A percentile compares a stretch with the other conserved stretches of the same genome.
These are phyloP conservation scores for Tenthredo distinguenda DNA, from an alignment of 2,888 invertebrate genomes.

Conservation along the genomic window DNA sequence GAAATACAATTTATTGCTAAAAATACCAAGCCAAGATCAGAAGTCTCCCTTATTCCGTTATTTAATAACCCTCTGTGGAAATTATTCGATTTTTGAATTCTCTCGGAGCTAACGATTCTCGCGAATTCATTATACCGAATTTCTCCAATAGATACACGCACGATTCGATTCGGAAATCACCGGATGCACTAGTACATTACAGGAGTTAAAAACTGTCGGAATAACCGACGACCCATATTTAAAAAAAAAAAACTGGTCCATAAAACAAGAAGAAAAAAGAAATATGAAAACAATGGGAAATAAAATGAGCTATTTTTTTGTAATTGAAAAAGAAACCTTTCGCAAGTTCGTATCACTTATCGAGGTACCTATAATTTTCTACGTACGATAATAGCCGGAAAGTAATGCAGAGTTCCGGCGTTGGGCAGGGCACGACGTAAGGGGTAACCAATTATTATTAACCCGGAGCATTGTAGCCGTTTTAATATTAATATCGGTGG, in stretches of 20 bases:
- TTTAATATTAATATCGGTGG: conserved; percentile 39
- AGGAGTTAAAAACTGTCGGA: not conserved
- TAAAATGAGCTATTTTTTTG: not conserved
- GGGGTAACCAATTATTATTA: conserved; percentile 39
- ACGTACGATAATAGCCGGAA: not conserved
- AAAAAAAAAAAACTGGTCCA: not conserved
- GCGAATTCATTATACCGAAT: no score
- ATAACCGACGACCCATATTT: not conserved
- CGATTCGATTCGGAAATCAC: no score
- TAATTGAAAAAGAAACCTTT: not conserved
- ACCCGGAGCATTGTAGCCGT: conserved; percentile 18
- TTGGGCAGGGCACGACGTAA: not conserved
- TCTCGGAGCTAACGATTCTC: not conserved
- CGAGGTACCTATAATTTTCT: not conserved
- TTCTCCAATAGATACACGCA: no score
- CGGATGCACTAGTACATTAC: not conserved
- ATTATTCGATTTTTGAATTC: not conserved
- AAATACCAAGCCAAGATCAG: not conserved
- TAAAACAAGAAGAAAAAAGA: not conserved
- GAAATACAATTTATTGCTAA: not conserved
- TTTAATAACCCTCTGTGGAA: not conserved
- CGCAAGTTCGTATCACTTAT: not conserved
- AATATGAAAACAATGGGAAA: not conserved
- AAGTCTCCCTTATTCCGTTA: not conserved
- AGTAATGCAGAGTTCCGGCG: conserved; percentile 2